phyloP scores from a whole-genome alignment of 1,140 invertebrate species.

The Neuroterus valhalla region DNA sequence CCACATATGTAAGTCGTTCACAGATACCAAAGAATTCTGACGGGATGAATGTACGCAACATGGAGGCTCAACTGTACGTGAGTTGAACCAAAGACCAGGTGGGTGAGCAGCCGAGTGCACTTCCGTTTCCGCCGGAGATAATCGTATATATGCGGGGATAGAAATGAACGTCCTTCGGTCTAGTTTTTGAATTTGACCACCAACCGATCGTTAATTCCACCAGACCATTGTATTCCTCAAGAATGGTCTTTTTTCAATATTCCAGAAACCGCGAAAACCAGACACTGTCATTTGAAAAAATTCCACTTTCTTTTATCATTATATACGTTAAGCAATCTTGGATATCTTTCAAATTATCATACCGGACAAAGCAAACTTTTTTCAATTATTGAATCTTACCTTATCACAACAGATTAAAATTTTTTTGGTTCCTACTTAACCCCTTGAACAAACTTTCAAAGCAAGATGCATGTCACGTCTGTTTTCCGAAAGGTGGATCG shows the following conservation, averaged over 20 bases:
- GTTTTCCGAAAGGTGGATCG: no score
- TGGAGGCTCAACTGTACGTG: constrained; percentile 39
- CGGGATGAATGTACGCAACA: constrained; percentile 40
- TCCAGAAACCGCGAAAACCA: not conserved
- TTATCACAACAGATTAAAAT: no score
- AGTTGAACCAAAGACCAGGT: constrained; percentile 67
- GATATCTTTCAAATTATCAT: no score
- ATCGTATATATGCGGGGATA: constrained; percentile 65
- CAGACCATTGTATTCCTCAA: not conserved
- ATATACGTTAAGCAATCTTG: no score
- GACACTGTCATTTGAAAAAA: not conserved
- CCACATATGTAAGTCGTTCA: not conserved
- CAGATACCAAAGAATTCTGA: constrained; percentile 32
- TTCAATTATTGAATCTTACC: no score
- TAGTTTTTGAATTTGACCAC: constrained; percentile 56
- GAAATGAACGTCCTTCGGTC: constrained; percentile 58
- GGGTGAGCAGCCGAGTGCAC: constrained; percentile 72
- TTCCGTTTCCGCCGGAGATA: constrained; percentile 73
- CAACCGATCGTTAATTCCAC: constrained; percentile 37
- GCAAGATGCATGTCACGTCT: no score
- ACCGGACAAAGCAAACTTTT: no score
- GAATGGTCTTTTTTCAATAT: not conserved
- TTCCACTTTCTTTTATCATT: no score
- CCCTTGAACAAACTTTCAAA: no score
- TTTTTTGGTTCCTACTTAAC: no score